A percentile compares a stretch with the other conserved stretches of the same genome.
Evolutionary conservation across 2,888 invertebrate genomes (phyloP).

Genomic region (Gastrophysa polygoni): DNA sequence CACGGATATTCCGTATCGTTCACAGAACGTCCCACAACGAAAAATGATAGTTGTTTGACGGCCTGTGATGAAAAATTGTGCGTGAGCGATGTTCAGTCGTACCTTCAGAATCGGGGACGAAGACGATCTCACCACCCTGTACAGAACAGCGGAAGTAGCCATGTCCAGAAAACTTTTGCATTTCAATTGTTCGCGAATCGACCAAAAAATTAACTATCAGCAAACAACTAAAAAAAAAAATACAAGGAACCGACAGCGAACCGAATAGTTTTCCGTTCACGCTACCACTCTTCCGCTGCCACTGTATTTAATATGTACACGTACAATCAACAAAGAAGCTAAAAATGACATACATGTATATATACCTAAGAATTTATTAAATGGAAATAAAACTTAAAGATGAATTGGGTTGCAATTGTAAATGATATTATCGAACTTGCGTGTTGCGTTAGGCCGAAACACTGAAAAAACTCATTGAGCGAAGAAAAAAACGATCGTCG

Average conservation of each 20-base stretch:
- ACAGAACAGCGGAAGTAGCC: neutral
- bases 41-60: conserved; percentile 14
- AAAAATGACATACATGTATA: conserved; percentile 41
- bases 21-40: conserved; percentile 22
- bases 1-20: neutral
- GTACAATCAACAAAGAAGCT: conserved; percentile 46
- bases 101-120: neutral
- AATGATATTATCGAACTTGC: conserved; percentile 42
- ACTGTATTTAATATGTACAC: conserved; percentile 31
- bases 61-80: conserved; percentile 11
- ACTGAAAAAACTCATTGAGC: neutral
- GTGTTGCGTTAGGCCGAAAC: conserved; percentile 4
- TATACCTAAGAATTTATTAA: conserved; percentile 42
- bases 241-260: no score
- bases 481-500: neutral
- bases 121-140: neutral
- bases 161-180: neutral
- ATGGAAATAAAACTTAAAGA: conserved; percentile 48
- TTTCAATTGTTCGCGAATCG: no score
- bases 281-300: neutral
- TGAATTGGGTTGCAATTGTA: conserved; percentile 51
- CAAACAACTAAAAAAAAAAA: no score
- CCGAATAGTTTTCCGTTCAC: neutral
- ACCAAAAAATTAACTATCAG: no score
- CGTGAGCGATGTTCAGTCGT: neutral